Evolutionary conservation across 1,140 invertebrate species (phyloP).

Genomic region (Potamilus streckersoni): DNA sequence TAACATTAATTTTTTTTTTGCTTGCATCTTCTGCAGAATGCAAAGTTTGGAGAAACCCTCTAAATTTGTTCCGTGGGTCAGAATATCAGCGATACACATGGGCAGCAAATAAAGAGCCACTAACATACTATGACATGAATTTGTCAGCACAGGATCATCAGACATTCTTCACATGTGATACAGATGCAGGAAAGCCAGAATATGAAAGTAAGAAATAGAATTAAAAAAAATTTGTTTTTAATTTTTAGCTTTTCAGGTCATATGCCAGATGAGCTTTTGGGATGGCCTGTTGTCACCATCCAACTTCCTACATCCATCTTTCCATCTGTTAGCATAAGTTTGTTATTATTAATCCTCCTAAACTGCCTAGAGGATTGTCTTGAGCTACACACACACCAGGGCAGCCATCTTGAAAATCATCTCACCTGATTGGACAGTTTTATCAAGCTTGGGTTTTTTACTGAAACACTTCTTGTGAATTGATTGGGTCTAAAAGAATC

Average conservation of each 20-base stretch:
- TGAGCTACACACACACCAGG: too few relatives aligned
- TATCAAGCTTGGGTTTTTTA: too few relatives aligned
- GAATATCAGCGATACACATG: conserved; percentile 95
- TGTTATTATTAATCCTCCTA: too few relatives aligned
- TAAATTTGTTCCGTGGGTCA: conserved; percentile 94
- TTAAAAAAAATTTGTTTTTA: not conserved
- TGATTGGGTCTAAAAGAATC: too few relatives aligned
- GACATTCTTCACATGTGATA: conserved; percentile 96
- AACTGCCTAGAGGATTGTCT: too few relatives aligned
- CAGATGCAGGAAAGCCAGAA: conserved; percentile 88
- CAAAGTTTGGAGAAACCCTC: conserved; percentile 98
- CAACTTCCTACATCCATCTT: too few relatives aligned
- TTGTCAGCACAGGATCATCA: conserved; percentile 98
- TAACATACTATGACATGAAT: conserved; percentile 99
- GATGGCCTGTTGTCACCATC: too few relatives aligned
- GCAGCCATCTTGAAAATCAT: too few relatives aligned
- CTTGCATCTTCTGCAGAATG: conserved; percentile 79
- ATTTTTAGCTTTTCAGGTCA: not conserved
- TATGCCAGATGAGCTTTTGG: too few relatives aligned
- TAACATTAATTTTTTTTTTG: not conserved
- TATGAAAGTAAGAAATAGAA: conserved; percentile 80
- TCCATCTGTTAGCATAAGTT: too few relatives aligned
- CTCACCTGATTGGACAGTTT: too few relatives aligned
- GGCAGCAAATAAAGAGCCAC: conserved; percentile 91
- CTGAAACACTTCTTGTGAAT: too few relatives aligned